Evolutionary conservation across 1,140 invertebrate genomes (phyloP).

Genomic region (Mamestra configurata): DNA sequence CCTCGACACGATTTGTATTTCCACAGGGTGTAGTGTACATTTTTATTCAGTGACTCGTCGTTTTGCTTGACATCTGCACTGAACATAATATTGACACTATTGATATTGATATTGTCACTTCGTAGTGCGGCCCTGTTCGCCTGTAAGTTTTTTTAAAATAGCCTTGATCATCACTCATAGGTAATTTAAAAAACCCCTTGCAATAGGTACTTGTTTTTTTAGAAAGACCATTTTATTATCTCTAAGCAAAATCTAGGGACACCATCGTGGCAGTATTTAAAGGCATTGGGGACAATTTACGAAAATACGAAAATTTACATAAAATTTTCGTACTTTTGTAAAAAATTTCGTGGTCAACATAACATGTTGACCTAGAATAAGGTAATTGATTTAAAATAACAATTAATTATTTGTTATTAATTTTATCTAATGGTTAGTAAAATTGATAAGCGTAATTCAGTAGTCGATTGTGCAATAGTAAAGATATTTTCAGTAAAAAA

Average conservation of each 20-base stretch:
- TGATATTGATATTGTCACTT: no score
- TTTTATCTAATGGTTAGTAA: conserved; percentile 47
- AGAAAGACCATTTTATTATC: neutral
- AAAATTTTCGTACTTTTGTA: neutral
- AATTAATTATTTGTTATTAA: conserved; percentile 26
- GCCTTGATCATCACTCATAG: neutral
- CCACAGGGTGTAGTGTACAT: no score
- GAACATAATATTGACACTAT: no score
- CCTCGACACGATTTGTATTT: no score
- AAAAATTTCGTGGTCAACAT: neutral
- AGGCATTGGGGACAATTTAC: conserved; percentile 4
- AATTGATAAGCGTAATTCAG: conserved; percentile 52
- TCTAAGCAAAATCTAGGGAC: conserved; percentile 36
- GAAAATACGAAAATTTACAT: conserved; percentile 3
- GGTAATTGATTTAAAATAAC: conserved; percentile 22
- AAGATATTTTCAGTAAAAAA: conserved; percentile 59
- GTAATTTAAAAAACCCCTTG: neutral
- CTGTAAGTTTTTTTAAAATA: no score
- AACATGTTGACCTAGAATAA: neutral
- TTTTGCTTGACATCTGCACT: no score
- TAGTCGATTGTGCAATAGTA: conserved; percentile 56
- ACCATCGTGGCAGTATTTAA: conserved; percentile 29
- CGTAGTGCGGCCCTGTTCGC: no score
- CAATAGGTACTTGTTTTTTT: neutral
- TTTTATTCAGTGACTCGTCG: no score